phyloP scores from a whole-genome alignment of 1,140 invertebrate species.

The Bradynema listronoti region DNA sequence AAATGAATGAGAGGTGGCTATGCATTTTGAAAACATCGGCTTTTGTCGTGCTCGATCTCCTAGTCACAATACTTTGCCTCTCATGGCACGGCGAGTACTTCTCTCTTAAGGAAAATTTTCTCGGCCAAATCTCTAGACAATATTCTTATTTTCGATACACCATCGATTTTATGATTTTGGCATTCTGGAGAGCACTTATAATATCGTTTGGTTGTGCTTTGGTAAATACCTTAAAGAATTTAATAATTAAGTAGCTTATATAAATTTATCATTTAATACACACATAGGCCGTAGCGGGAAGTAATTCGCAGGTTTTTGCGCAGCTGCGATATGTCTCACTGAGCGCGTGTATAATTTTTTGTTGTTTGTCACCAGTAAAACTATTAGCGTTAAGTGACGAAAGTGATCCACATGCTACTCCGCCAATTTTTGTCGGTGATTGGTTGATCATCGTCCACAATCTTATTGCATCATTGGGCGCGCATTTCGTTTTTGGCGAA shows the following conservation, averaged over 20 bases:
- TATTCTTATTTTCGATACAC: not conserved
- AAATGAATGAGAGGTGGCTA: too few relatives aligned
- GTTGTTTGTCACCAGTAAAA: constrained; percentile 40
- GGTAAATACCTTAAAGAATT: not conserved
- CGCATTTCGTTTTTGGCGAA: constrained; percentile 1
- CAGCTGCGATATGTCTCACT: not conserved
- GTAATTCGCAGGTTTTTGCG: not conserved
- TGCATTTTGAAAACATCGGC: too few relatives aligned
- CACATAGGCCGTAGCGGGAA: not conserved
- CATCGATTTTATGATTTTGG: not conserved
- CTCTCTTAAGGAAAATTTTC: too few relatives aligned
- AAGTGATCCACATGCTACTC: not conserved
- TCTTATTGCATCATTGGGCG: constrained; percentile 10
- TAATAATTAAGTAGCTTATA: not conserved
- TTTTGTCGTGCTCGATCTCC: too few relatives aligned
- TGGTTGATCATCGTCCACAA: constrained; percentile 19
- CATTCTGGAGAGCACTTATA: not conserved
- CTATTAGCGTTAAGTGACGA: constrained; percentile 24
- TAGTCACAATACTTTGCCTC: too few relatives aligned
- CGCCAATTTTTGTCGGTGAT: constrained; percentile 10
- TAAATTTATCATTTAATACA: not conserved
- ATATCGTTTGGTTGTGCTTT: not conserved
- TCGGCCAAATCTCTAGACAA: not conserved
- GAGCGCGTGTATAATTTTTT: constrained; percentile 22
- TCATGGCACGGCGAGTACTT: too few relatives aligned